Conservation (phyloP, 2,797 vertebrate genomes). For the Ceryle rudis region DNA sequence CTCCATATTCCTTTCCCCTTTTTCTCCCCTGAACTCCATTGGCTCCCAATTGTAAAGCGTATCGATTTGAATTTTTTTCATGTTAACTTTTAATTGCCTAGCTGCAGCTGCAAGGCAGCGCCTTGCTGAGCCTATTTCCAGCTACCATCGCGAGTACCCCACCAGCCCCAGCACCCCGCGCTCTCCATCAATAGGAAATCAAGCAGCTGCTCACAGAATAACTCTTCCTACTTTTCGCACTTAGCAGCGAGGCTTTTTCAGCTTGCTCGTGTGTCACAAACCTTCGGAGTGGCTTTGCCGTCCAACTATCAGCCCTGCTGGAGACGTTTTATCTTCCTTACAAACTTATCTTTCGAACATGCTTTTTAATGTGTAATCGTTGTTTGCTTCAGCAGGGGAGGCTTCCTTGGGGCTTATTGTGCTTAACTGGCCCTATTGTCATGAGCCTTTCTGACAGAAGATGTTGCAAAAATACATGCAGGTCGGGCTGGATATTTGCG, state of each 20-base stretch:
- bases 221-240: conserved; percentile 1
- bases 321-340: conserved; percentile 42
- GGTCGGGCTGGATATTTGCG: conserved; percentile 45
- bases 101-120: not conserved
- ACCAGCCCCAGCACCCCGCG: not conserved
- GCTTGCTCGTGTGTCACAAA: not conserved
- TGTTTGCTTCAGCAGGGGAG: conserved; percentile 49
- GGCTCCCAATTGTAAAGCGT: not conserved
- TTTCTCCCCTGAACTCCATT: not conserved
- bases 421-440: conserved; percentile 34
- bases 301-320: conserved; percentile 45
- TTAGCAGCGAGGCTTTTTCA: not conserved
- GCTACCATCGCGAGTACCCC: not conserved
- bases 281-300: not conserved
- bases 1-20: not conserved
- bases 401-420: conserved; percentile 31
- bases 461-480: conserved; percentile 36
- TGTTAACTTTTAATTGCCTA: conserved; percentile 61
- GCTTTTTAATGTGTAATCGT: conserved; percentile 33
- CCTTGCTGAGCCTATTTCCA: conserved; percentile 53
- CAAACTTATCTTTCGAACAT: conserved; percentile 36
- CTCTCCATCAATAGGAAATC: conserved; percentile 58
- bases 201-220: conserved; percentile 16
- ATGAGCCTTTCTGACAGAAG: conserved; percentile 2
- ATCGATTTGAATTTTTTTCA: conserved; percentile 37